These are phyloP conservation scores for Paragorgia papillata DNA, from an alignment of 92 coral and sea anemone genomes.

Conservation along the genomic window DNA sequence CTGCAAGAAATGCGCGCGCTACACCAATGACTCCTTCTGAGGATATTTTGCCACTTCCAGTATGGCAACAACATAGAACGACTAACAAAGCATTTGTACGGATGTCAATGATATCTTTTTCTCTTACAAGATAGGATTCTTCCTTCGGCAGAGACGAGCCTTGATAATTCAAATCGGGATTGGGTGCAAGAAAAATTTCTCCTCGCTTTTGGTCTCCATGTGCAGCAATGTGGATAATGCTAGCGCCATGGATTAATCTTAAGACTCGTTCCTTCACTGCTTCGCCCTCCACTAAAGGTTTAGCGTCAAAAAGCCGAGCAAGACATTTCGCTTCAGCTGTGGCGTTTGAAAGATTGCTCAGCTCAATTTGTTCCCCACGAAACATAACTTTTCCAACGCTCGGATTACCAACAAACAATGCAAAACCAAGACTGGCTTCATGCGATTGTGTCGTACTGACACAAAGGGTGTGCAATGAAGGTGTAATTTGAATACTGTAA, in stretches of 20 bases:
- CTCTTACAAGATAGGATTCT: too few relatives aligned
- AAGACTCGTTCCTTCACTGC: conserved; percentile 45
- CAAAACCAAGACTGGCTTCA: conserved; percentile 22
- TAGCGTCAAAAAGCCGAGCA: conserved; percentile 31
- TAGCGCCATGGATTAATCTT: conserved; percentile 28
- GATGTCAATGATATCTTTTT: too few relatives aligned
- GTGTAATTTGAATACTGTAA: conserved; percentile 43
- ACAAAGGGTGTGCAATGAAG: conserved; percentile 48
- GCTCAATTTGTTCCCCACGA: conserved; percentile 16
- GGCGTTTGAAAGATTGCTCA: conserved; percentile 31
- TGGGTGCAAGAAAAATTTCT: too few relatives aligned
- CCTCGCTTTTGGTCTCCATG: too few relatives aligned
- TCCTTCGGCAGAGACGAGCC: conserved; percentile 43
- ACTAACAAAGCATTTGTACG: conserved; percentile 46
- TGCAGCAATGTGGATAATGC: too few relatives aligned
- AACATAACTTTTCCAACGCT: conserved; percentile 29
- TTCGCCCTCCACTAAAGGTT: too few relatives aligned
- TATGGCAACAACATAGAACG: conserved; percentile 57
- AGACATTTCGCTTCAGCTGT: conserved; percentile 40
- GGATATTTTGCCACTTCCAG: too few relatives aligned
- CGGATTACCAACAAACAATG: too few relatives aligned
- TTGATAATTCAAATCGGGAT: conserved; percentile 12
- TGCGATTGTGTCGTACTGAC: conserved; percentile 16
- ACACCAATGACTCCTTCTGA: conserved; percentile 61
- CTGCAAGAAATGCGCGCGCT: too few relatives aligned